Conservation (phyloP, 2,888 invertebrate species). For the Drosophila setosimentum region DNA sequence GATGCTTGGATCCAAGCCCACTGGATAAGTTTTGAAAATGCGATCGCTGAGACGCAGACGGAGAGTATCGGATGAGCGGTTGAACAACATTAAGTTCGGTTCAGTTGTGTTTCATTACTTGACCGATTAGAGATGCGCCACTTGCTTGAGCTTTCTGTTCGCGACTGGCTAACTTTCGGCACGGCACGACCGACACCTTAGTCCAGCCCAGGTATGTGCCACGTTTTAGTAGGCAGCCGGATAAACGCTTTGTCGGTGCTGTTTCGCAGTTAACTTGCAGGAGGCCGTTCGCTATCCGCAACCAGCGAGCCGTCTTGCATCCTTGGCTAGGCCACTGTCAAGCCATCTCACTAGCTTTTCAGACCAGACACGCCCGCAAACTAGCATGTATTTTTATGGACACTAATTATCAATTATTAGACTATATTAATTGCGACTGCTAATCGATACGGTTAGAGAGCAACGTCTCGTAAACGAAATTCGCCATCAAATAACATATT, state of each 20-base stretch:
- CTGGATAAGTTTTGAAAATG: constrained; percentile 5
- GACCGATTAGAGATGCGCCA: constrained; percentile 33
- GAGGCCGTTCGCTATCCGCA: constrained; percentile 36
- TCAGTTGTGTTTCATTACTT: too few species aligned
- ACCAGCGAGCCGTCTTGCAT: constrained; percentile 33
- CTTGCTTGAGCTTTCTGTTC: constrained; percentile 31
- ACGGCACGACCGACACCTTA: constrained; percentile 39
- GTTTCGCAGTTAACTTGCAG: neutral
- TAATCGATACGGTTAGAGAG: neutral
- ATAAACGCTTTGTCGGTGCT: constrained; percentile 24
- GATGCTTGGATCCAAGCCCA: constrained; percentile 41
- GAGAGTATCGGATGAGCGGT: too few species aligned
- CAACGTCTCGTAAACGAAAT: constrained; percentile 1
- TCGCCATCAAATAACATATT: constrained; percentile 6
- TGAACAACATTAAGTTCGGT: too few species aligned
- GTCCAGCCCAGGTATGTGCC: constrained; percentile 23
- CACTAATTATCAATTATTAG: constrained; percentile 6
- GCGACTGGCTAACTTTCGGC: constrained; percentile 33
- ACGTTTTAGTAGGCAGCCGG: constrained; percentile 11
- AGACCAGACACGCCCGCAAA: constrained; percentile 25
- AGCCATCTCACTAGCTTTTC: constrained; percentile 28
- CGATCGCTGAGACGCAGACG: neutral
- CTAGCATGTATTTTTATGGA: neutral
- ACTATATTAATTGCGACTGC: neutral
- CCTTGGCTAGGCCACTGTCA: constrained; percentile 25